Evolutionary conservation across 2,888 invertebrate species (phyloP).

Genomic region (Aphodius granarius): DNA sequence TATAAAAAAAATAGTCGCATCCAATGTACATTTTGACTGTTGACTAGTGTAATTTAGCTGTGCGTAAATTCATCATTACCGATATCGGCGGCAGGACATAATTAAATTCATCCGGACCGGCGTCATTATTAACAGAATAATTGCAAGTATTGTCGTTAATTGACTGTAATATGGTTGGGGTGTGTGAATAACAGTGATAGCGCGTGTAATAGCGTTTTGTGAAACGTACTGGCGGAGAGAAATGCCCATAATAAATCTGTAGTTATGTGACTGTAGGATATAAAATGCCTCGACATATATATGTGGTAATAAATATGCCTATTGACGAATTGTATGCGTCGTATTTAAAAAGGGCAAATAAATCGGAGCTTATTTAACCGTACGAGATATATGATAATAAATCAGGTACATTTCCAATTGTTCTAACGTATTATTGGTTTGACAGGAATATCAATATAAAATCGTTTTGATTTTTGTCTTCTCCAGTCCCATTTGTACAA

Average conservation of each 20-base stretch:
- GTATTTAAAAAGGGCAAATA: background rate
- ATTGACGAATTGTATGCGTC: background rate
- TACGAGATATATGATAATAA: background rate
- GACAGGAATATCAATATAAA: too few species aligned
- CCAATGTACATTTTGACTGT: too few species aligned
- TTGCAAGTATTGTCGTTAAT: background rate
- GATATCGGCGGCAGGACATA: background rate
- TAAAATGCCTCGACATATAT: background rate
- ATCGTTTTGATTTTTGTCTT: background rate
- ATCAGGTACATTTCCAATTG: background rate
- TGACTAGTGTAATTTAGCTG: too few species aligned
- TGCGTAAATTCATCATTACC: constrained; percentile 1
- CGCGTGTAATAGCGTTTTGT: background rate
- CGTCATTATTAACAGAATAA: constrained; percentile 10
- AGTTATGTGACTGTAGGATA: background rate
- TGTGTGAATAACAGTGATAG: background rate
- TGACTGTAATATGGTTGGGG: background rate
- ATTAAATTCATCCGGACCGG: background rate
- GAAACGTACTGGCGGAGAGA: background rate
- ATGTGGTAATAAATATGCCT: background rate
- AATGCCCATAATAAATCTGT: background rate
- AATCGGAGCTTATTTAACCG: background rate
- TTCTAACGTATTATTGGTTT: background rate
- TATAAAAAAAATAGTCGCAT: too few species aligned
- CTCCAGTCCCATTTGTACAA: background rate